Base-by-base conservation (phyloP, 92 coral and sea anemone genomes). In the Anthopleura xanthogrammica region DNA sequence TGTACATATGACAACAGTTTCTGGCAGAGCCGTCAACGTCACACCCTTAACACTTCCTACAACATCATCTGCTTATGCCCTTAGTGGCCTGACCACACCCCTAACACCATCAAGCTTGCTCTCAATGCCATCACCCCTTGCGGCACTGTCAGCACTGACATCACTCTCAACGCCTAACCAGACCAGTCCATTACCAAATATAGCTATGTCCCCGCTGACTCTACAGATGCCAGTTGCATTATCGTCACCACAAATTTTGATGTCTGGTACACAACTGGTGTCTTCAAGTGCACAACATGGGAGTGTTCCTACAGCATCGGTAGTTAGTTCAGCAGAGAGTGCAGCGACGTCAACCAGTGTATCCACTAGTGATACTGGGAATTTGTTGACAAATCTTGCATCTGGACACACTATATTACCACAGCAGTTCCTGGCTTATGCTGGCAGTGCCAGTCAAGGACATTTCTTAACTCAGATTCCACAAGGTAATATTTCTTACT, bases 11-110 rank as follows among this genome's bases (percentile, higher is more conserved):
- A 90, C 98, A 48, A 86, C 99, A 52, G 83, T 89, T 20, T 81
- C 93, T 43, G 94, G 93, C 57, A 86, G 93, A 82, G 75, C 87
- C 23, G 87, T 90, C 2, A 92, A 92, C 50, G 86, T 97, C 70
- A 82, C 99, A 42, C 99, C 99, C 0, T 90, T 96, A 50, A 87
- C 98, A 7, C 93, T 97, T n/a, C 95, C 99, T n/a, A 87, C 97
- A 2, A 92, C 87, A 58, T 92, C 95, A 0, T 90, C 97, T 19
- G 83, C 94, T 19, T 83, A 90, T 23, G 82, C 88, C 36, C 74
- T 89, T 10, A 83, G 91, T 75, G 91, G 86, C 71, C 85, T 97
- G 17, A 94, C 93, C 24, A 97, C 98, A 5, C 99, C 99, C 29
- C 89, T 97, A 3, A 97, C 99, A 40, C 99, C 99, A 6, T 93